These are phyloP conservation scores for Pseudomyrmex concolor DNA, from an alignment of 1,140 invertebrate genomes.

Conservation along the genomic window DNA sequence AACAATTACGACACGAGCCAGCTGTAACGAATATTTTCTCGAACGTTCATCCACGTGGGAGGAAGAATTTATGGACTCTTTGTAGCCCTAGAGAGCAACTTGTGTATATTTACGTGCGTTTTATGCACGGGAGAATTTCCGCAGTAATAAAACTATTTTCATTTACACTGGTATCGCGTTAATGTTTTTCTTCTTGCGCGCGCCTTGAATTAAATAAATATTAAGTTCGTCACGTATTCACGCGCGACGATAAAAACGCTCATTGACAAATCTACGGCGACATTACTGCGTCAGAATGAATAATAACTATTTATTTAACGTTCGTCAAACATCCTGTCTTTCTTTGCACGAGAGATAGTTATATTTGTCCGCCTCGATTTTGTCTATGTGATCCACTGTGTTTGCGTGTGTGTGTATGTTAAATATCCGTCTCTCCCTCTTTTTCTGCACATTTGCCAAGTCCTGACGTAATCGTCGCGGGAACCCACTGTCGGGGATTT, in stretches of 20 bases:
- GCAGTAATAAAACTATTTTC: constrained; percentile 69
- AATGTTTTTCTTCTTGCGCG: neutral
- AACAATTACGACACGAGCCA: neutral
- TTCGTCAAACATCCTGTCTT: constrained; percentile 37
- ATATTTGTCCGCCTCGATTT: constrained; percentile 31
- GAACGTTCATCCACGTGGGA: neutral
- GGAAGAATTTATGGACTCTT: constrained; percentile 46
- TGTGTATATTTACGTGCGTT: constrained; percentile 28
- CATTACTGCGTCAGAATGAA: constrained; percentile 36
- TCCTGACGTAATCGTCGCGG: constrained; percentile 33
- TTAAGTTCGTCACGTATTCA: constrained; percentile 12
- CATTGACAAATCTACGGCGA: constrained; percentile 26
- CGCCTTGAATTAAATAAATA: neutral
- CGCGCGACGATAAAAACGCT: constrained; percentile 7
- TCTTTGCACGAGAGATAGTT: constrained; percentile 7
- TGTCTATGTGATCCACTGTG: neutral
- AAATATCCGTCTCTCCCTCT: constrained; percentile 24
- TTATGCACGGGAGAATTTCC: constrained; percentile 30
- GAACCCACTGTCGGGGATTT: neutral
- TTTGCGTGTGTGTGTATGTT: neutral
- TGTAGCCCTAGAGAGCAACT: constrained; percentile 28
- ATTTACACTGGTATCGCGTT: constrained; percentile 13
- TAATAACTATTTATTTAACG: constrained; percentile 32
- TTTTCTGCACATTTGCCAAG: constrained; percentile 33
- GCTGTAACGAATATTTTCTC: neutral